Evolutionary conservation across 2,113 vertebrate species (phyloP).

Genomic region (Apus apus): DNA sequence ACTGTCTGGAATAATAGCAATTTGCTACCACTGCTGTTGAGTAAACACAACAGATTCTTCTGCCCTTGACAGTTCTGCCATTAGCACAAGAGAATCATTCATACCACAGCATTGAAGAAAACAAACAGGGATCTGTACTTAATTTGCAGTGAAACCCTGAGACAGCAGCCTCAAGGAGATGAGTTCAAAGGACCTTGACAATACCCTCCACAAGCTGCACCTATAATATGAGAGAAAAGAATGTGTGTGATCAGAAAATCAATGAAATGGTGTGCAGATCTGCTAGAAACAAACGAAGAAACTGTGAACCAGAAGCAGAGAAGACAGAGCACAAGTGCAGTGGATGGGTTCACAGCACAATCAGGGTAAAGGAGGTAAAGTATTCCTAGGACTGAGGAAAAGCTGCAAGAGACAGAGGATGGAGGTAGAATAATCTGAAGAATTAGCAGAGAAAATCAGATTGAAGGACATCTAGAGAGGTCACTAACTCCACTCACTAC

Average conservation of each 20-base stretch:
- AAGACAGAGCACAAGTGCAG: background rate
- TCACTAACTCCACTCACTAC: background rate
- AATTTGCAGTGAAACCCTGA: constrained; percentile 9
- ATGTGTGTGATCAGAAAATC: constrained; percentile 63
- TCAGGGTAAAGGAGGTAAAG: background rate
- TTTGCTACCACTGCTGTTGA: background rate
- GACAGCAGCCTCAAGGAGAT: constrained; percentile 24
- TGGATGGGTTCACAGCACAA: background rate
- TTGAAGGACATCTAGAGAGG: background rate
- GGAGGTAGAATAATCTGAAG: background rate
- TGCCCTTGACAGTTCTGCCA: constrained; percentile 10
- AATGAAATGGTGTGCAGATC: background rate
- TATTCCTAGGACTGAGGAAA: background rate
- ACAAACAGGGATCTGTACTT: constrained; percentile 40
- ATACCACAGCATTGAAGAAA: background rate
- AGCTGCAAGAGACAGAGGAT: background rate
- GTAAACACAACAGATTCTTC: constrained; percentile 30
- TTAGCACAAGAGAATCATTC: constrained; percentile 53
- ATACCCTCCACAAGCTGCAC: constrained; percentile 39
- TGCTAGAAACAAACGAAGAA: background rate
- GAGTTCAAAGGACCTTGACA: constrained; percentile 50
- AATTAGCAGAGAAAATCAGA: background rate
- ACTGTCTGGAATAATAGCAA: background rate
- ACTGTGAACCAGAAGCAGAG: background rate
- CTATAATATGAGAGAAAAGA: constrained; percentile 42